Evolutionary conservation across 2,888 invertebrate species (phyloP).

Genomic region (Heliothis peltigera): DNA sequence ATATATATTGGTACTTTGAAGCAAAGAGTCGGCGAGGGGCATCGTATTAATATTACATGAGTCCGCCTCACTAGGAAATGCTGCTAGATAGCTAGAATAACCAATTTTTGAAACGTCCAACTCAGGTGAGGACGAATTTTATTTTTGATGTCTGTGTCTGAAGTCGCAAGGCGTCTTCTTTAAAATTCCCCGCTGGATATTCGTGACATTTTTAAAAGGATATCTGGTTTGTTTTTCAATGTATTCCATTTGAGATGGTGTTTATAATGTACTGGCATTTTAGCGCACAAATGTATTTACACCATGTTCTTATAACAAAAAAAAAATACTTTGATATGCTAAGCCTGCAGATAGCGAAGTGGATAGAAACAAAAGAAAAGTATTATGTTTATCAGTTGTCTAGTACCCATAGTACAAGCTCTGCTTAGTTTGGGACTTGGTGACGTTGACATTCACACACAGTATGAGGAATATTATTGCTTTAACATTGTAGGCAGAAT

Average conservation of each 20-base stretch:
- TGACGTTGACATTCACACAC: too few relatives aligned
- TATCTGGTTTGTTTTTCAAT: constrained; percentile 38
- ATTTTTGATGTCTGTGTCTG: constrained; percentile 55
- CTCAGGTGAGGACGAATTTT: constrained; percentile 63
- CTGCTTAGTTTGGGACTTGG: too few relatives aligned
- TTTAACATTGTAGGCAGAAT: too few relatives aligned
- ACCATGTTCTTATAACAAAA: neutral
- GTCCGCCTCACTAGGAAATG: constrained; percentile 56
- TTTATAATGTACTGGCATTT: constrained; percentile 11
- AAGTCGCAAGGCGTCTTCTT: constrained; percentile 47
- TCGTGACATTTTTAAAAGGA: constrained; percentile 51
- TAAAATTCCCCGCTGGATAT: constrained; percentile 51
- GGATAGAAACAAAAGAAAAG: too few relatives aligned
- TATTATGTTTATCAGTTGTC: too few relatives aligned
- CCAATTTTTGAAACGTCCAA: constrained; percentile 72
- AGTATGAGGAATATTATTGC: too few relatives aligned
- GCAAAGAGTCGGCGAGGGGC: constrained; percentile 60
- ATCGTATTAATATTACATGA: constrained; percentile 75
- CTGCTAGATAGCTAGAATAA: constrained; percentile 67
- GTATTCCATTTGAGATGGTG: constrained; percentile 31
- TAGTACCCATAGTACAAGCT: too few relatives aligned
- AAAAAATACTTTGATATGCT: too few relatives aligned
- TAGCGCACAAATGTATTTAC: constrained; percentile 17
- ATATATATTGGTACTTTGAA: constrained; percentile 73
- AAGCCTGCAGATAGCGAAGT: too few relatives aligned